These are phyloP conservation scores for Shargacucullia verbasci DNA, from an alignment of 2,888 invertebrate genomes.

Conservation along the genomic window DNA sequence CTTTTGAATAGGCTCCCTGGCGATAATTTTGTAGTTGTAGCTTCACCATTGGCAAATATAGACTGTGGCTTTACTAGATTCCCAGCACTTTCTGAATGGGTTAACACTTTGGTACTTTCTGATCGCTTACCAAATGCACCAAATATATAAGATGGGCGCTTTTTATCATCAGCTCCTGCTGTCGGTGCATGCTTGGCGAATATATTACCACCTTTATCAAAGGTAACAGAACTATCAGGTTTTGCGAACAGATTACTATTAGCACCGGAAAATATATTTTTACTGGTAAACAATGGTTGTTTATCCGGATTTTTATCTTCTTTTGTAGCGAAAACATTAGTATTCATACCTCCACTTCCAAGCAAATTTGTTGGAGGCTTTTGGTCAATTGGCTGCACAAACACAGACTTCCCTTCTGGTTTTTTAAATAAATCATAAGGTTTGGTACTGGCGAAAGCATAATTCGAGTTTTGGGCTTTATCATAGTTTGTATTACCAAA, in stretches of 20 bases:
- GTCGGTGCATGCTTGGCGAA: conserved; percentile 63
- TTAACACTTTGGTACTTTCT: conserved; percentile 60
- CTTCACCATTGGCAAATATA: conserved; percentile 68
- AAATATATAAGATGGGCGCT: conserved; percentile 70
- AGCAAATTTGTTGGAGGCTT: conserved; percentile 52
- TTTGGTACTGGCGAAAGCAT: conserved; percentile 54
- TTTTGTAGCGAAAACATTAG: conserved; percentile 43
- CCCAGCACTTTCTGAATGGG: conserved; percentile 30
- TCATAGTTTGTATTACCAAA: conserved; percentile 60
- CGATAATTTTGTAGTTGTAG: conserved; percentile 63
- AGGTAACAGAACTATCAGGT: conserved; percentile 57
- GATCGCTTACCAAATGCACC: conserved; percentile 65
- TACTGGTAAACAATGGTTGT: conserved; percentile 36
- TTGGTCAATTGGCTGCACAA: conserved; percentile 46
- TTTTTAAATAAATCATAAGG: conserved; percentile 52
- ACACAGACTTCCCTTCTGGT: conserved; percentile 51
- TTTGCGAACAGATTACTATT: conserved; percentile 61
- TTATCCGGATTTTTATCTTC: conserved; percentile 24
- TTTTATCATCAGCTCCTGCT: conserved; percentile 53
- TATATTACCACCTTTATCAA: conserved; percentile 65
- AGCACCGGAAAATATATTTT: conserved; percentile 50
- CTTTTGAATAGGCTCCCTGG: conserved; percentile 81
- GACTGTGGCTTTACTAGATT: conserved; percentile 48
- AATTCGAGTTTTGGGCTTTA: conserved; percentile 50
- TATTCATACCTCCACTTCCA: conserved; percentile 18